Evolutionary conservation across 2,888 invertebrate species (phyloP), one percentile per base, ranked within the genome.

Genomic region (Microlaimidae sp.): DNA sequence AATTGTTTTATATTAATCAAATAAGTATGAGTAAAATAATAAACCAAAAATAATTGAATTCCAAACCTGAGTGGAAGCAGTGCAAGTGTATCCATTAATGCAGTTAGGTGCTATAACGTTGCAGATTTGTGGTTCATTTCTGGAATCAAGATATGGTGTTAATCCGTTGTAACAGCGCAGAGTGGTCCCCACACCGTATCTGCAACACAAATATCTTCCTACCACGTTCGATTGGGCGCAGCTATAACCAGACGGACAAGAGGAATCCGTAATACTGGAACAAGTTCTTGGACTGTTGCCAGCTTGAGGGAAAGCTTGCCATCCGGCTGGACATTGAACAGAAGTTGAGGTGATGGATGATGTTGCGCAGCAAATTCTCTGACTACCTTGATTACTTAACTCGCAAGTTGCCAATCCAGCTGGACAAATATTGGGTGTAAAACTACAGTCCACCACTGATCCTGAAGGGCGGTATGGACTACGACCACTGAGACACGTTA

Each of bases 91-190:
- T 3, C 43, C 43, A 3, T 5, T 26, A 23, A 23, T 29, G n/a
- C 51, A 51, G 17, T 5, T 42, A 13, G 23, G 13, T 23, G 19
- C 4, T n/a, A 13, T 3, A 4, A 23, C 29, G 4, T 43, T n/a
- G 24, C 51, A 51, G 26, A 29, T 5, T 19, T 10, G 13, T 3
- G 51, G 51, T 24, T 51, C 42, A 28, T 19, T 41, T 42, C n/a
- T 13, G 3, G 27, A 2, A 3, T 23, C 26, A 3, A 17, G 2
- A 19, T 23, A 28, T 26, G 45, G 21, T 32, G 24, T 17, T 43
- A 32, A 42, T 1, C 51, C 51, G 29, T 27, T 43, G 51, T 41
- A 51, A 25, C 51, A 51, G 17, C 25, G 40, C 51, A 51, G 26
- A 21, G 19, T 13, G 2, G 38, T 49, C 17, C 32, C 32, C 32